Percentiles rank a stretch among this genome's conserved stretches.
These are phyloP conservation scores for Clostera curtula DNA, from an alignment of 2,888 invertebrate species.

Conservation along the genomic window DNA sequence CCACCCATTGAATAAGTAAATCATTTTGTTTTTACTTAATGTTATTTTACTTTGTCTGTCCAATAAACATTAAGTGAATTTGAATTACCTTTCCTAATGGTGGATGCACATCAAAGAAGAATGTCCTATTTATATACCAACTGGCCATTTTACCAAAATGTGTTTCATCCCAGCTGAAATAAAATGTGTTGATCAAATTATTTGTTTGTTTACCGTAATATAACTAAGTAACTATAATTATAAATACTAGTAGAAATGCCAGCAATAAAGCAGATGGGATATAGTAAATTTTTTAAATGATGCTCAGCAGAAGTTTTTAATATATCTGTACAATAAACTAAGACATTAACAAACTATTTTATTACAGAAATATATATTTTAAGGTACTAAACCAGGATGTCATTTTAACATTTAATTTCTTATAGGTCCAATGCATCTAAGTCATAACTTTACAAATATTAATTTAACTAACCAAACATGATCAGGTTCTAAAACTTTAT, in stretches of 20 bases:
- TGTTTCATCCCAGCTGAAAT: constrained; percentile 95
- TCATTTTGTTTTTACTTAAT: too few species aligned
- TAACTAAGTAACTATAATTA: not conserved
- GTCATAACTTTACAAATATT: constrained; percentile 2
- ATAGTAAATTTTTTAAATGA: too few species aligned
- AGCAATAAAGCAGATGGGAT: too few species aligned
- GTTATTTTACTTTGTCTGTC: not conserved
- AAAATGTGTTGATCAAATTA: not conserved
- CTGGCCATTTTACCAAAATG: constrained; percentile 99
- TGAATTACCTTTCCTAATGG: constrained; percentile 91
- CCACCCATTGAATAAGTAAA: too few species aligned
- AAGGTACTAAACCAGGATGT: too few species aligned
- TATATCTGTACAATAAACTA: too few species aligned
- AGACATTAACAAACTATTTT: too few species aligned
- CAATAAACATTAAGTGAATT: not conserved
- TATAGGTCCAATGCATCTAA: too few species aligned
- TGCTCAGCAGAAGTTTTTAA: too few species aligned
- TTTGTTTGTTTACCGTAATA: not conserved
- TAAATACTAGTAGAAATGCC: too few species aligned
- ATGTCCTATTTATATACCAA: constrained; percentile 97
- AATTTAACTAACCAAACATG: constrained; percentile 88
- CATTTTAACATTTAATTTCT: too few species aligned
- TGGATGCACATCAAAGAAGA: constrained; percentile 99
- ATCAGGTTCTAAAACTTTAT: constrained; percentile 92
- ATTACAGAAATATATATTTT: too few species aligned